phyloP scores from a whole-genome alignment of 2,888 invertebrate species.

The Alloplasta piceator region DNA sequence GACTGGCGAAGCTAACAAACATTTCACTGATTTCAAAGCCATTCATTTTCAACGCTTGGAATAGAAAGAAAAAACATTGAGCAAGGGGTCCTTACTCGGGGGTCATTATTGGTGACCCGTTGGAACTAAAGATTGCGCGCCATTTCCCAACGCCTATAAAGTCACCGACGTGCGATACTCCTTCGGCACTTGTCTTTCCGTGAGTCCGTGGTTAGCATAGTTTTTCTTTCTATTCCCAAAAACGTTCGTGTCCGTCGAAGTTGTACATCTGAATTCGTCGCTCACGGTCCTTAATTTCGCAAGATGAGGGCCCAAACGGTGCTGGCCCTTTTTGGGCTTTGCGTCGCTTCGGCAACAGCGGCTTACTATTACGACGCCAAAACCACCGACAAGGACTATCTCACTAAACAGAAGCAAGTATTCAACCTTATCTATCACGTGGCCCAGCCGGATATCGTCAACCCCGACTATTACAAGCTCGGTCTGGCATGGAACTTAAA shows the following conservation, averaged over 20 bases:
- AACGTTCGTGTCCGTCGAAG: background rate
- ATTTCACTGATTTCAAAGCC: constrained; percentile 16
- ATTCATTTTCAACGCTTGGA: background rate
- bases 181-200: constrained; percentile 1
- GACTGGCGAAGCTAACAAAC: constrained; percentile 7
- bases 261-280: background rate
- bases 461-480: constrained; percentile 72
- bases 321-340: constrained; percentile 73
- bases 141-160: constrained; percentile 34
- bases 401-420: constrained; percentile 77
- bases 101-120: constrained; percentile 46
- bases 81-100: constrained; percentile 3
- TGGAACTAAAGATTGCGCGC: constrained; percentile 33
- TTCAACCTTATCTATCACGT: constrained; percentile 77
- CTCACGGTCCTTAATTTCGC: background rate
- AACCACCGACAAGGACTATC: constrained; percentile 75
- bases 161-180: background rate
- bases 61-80: constrained; percentile 25
- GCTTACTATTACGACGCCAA: constrained; percentile 68
- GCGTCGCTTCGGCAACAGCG: constrained; percentile 62
- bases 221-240: constrained; percentile 19
- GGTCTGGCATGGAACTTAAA: constrained; percentile 74
- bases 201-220: constrained; percentile 10
- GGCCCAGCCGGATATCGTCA: constrained; percentile 72
- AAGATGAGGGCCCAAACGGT: constrained; percentile 70